Percentiles rank a stretch among this genome's conserved stretches.
These are phyloP conservation scores for Melinaea menophilus DNA, from an alignment of 2,888 invertebrate genomes.

Conservation along the genomic window DNA sequence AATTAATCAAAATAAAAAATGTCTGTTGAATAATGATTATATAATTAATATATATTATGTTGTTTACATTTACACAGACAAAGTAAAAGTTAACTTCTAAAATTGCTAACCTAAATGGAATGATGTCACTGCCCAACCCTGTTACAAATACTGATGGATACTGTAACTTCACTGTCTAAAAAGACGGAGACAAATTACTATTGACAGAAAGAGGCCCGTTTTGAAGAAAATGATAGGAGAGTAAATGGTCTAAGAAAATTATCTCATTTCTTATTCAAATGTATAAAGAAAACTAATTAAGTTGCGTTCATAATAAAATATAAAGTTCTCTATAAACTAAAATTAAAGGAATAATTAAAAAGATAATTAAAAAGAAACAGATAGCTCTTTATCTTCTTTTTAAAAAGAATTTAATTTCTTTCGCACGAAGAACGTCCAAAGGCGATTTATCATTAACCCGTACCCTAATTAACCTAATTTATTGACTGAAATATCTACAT, in stretches of 20 bases:
- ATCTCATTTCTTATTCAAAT: slow-evolving; percentile 1
- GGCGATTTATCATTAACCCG: slow-evolving; percentile 27
- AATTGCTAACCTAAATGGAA: slow-evolving; percentile 28
- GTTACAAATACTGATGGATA: slow-evolving; percentile 11
- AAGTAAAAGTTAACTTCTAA: slow-evolving; percentile 16
- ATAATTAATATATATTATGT: slow-evolving; percentile 7
- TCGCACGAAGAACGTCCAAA: slow-evolving; percentile 10
- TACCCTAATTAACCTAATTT: slow-evolving; percentile 31
- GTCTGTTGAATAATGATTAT: no score
- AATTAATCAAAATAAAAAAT: no score
- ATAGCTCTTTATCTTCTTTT: background rate
- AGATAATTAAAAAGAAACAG: background rate
- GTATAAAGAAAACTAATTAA: background rate
- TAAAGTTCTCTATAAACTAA: no score
- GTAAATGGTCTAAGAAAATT: slow-evolving; percentile 1
- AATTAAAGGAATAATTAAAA: background rate
- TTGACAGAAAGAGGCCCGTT: slow-evolving; percentile 1
- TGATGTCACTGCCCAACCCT: slow-evolving; percentile 20
- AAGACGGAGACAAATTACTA: slow-evolving; percentile 7
- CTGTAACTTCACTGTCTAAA: slow-evolving; percentile 3
- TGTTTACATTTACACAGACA: slow-evolving; percentile 14
- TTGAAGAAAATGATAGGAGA: background rate
- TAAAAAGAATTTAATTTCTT: slow-evolving; percentile 4
- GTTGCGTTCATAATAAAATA: background rate
- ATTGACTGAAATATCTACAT: slow-evolving; percentile 12